Conservation (phyloP, 2,888 invertebrate genomes). For the Eupsilia transversa region DNA sequence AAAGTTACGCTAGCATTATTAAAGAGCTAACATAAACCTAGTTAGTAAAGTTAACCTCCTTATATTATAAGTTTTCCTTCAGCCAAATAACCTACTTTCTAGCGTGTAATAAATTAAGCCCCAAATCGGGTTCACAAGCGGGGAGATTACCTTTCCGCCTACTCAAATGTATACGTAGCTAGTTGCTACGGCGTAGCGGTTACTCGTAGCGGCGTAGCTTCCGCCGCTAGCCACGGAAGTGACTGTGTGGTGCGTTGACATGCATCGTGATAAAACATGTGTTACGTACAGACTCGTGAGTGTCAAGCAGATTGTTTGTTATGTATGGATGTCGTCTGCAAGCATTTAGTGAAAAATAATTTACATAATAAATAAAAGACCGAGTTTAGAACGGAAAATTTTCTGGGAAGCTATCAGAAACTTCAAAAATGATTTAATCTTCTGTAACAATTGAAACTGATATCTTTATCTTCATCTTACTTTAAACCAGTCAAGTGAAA, state of each 20-base stretch:
- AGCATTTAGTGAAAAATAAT: not conserved
- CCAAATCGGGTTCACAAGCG: conserved; percentile 19
- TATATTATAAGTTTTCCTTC: conserved; percentile 15
- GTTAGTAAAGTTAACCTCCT: conserved; percentile 7
- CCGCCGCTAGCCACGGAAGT: conserved; percentile 5
- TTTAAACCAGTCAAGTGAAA: conserved; percentile 15
- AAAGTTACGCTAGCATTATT: conserved; percentile 15
- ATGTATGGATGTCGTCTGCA: not conserved
- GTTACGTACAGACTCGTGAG: conserved; percentile 7
- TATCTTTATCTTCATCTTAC: not conserved
- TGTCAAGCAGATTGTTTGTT: not conserved
- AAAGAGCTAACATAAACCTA: not conserved
- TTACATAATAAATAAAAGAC: not conserved
- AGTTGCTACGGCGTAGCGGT: conserved; percentile 48
- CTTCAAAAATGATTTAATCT: not conserved
- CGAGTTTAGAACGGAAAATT: not conserved
- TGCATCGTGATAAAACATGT: conserved; percentile 30
- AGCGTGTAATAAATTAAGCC: conserved; percentile 29
- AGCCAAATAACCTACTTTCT: conserved; percentile 22
- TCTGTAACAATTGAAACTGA: not conserved
- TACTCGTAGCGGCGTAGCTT: conserved; percentile 38
- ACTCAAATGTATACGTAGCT: conserved; percentile 31
- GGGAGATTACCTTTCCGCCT: conserved; percentile 16
- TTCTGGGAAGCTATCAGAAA: too few species aligned
- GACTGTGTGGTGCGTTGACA: conserved; percentile 14